phyloP scores from a whole-genome alignment of 1,140 invertebrate species.

The Pogonomyrmex californicus region DNA sequence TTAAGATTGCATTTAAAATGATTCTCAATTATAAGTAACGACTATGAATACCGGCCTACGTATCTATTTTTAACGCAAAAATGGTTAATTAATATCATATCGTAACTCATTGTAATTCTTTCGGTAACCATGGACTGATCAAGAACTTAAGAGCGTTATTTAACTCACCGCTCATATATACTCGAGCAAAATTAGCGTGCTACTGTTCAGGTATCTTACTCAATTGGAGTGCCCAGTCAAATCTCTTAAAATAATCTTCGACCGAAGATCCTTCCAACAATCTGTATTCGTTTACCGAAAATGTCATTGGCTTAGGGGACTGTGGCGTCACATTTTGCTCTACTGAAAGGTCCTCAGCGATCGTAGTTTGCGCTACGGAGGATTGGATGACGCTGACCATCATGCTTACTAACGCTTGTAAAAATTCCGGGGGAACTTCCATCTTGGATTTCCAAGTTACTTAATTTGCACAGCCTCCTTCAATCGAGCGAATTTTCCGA shows the following conservation, averaged over 20 bases:
- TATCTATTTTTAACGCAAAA: too few species aligned
- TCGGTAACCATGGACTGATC: not conserved
- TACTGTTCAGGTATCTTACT: not conserved
- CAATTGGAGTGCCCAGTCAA: not conserved
- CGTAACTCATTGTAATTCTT: not conserved
- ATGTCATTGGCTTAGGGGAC: not conserved
- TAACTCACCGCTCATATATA: conserved; percentile 13
- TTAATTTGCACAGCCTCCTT: not conserved
- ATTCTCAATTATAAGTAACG: too few species aligned
- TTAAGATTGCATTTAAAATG: too few species aligned
- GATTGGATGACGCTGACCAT: not conserved
- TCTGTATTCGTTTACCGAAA: not conserved
- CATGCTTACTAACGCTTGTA: not conserved
- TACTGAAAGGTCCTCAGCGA: too few species aligned
- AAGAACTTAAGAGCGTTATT: conserved; percentile 35
- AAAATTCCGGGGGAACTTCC: not conserved
- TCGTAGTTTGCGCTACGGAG: not conserved
- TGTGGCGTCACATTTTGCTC: not conserved
- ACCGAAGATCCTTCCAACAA: not conserved
- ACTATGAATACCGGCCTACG: too few species aligned
- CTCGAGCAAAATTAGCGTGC: not conserved
- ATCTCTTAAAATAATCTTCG: conserved; percentile 7
- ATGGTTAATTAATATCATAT: not conserved
- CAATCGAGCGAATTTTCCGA: too few species aligned
- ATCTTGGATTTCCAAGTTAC: not conserved